Conservation (phyloP, 1,140 invertebrate species). For the Eufriesea mexicana region DNA sequence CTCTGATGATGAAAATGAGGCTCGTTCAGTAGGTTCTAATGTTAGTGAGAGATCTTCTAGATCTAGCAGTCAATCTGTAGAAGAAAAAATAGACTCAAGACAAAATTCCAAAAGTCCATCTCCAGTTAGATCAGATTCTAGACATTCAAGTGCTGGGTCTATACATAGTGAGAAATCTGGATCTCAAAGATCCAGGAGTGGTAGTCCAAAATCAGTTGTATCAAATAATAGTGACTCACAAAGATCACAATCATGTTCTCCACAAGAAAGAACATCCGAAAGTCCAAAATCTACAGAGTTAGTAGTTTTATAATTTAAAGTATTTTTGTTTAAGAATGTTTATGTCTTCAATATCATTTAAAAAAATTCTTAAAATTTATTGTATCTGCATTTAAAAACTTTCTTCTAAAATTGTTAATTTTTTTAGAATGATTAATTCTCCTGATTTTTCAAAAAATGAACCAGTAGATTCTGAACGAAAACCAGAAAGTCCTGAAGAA, state of each 20-base stretch:
- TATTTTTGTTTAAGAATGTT: too few species aligned
- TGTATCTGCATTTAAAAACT: neutral
- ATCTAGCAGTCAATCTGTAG: conserved; percentile 71
- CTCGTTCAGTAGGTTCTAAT: conserved; percentile 66
- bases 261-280: conserved; percentile 67
- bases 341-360: too few species aligned
- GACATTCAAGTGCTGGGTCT: conserved; percentile 75
- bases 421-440: conserved; percentile 29
- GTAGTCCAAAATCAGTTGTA: conserved; percentile 68
- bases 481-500: conserved; percentile 79
- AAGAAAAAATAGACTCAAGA: conserved; percentile 61
- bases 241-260: conserved; percentile 67
- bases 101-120: conserved; percentile 73
- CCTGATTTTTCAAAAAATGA: conserved; percentile 49
- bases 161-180: conserved; percentile 70
- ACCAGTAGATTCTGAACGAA: conserved; percentile 45
- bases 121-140: conserved; percentile 70
- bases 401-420: neutral
- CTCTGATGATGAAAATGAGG: conserved; percentile 70
- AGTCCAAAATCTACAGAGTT: conserved; percentile 67
- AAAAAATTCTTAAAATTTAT: neutral
- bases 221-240: conserved; percentile 77
- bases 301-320: conserved; percentile 22
- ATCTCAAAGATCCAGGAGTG: conserved; percentile 74
- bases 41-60: conserved; percentile 74